Conservation (phyloP, 2,888 invertebrate species). For the Iselma pallidipennis region DNA sequence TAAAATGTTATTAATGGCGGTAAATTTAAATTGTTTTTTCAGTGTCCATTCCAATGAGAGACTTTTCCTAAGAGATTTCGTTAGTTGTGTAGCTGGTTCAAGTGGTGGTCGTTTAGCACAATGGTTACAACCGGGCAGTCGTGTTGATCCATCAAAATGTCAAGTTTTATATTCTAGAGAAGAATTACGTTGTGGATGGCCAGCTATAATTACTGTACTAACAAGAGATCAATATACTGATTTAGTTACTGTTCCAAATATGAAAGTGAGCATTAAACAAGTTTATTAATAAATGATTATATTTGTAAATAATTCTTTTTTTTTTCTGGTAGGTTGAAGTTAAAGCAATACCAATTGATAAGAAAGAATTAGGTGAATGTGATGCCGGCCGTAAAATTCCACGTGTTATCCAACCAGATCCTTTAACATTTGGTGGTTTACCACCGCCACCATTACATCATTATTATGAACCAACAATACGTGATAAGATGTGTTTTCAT, state of each 20-base stretch:
- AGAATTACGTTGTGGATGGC: slow-evolving; percentile 79
- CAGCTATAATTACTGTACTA: slow-evolving; percentile 77
- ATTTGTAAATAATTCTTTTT: background rate
- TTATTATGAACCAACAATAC: slow-evolving; percentile 82
- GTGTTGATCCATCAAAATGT: slow-evolving; percentile 86
- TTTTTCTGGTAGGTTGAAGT: slow-evolving; percentile 64
- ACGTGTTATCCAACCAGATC: slow-evolving; percentile 60
- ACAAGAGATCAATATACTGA: slow-evolving; percentile 93
- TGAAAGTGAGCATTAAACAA: slow-evolving; percentile 76
- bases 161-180: slow-evolving; percentile 78
- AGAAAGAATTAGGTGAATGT: slow-evolving; percentile 65
- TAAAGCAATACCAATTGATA: slow-evolving; percentile 73
- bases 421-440: slow-evolving; percentile 65
- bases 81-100: slow-evolving; percentile 79
- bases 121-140: slow-evolving; percentile 93
- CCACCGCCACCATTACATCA: slow-evolving; percentile 69
- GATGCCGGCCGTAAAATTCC: slow-evolving; percentile 64
- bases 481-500: slow-evolving; percentile 91
- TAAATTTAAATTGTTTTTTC: slow-evolving; percentile 42
- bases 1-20: background rate
- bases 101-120: slow-evolving; percentile 90
- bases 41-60: slow-evolving; percentile 89
- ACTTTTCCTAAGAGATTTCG: slow-evolving; percentile 90
- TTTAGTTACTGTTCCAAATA: slow-evolving; percentile 78
- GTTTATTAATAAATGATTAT: too few relatives aligned